Evolutionary conservation across 2,113 vertebrate species (phyloP), one percentile per base, ranked within the genome.

Genomic region (Rhinoptilus africanus): DNA sequence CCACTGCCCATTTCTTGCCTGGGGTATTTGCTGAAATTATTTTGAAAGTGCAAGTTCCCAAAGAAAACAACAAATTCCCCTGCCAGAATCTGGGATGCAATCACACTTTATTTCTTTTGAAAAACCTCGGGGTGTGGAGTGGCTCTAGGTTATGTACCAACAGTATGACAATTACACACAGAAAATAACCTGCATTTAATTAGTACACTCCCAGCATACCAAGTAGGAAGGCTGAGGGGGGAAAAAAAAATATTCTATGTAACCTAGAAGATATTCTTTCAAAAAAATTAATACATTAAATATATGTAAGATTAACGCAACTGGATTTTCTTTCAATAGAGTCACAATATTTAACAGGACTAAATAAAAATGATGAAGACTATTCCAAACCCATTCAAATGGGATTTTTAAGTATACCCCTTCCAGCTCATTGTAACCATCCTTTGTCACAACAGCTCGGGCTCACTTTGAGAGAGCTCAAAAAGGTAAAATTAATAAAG

Each of bases 261-360:
- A 92, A 93, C 48, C 73, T 54, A 66, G 60, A 93, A 69, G 66
- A 76, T 79, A 80, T 3, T 84, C 53, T 86, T 95, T 39, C 0
- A 9, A 77, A 96, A 93, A 95, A 86, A 64, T 3, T 23, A 88
- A 72, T 59, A 54, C 34, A 81, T 89, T 91, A 91, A 90, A 92
- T 80, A 81, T 63, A 74, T 20, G 15, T 8, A 88, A 95, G 67
- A 87, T 74, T 72, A 91, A 91, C 2, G 1, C 74, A 88, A 85
- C 84, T 4, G 3, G 35, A 88, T 92, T 85, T 92, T 96, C 94
- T 89, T 87, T 87, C 89, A 89, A 15, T 17, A 63, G 57, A 96
- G 95, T 97, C 92, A 95, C 87, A 97, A 95, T 96, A 97, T 94
- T 97, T 95, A 97, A 91, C 67, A 77, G 85, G 97, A 94, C 74